A percentile compares a stretch with the other conserved stretches of the same genome.
Evolutionary conservation across 1,140 invertebrate species (phyloP).

Genomic region (Trachymyrmex septentrionalis): DNA sequence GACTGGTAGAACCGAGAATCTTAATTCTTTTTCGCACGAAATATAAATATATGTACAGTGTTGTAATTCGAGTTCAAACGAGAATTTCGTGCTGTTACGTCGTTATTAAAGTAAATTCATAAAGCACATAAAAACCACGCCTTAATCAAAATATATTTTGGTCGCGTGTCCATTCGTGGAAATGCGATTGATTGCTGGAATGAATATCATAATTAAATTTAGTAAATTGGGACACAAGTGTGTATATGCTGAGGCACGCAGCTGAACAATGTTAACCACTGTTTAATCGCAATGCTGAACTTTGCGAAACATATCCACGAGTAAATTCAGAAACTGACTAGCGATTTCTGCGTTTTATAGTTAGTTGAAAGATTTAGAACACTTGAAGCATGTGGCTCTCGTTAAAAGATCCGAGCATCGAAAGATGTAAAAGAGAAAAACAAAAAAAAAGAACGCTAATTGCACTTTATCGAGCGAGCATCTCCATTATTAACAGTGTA

Average conservation of each 20-base stretch:
- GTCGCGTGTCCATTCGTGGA: not conserved
- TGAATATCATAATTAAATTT: conserved; percentile 34
- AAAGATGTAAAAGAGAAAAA: conserved; percentile 25
- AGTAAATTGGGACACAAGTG: conserved; percentile 1
- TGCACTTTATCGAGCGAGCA: conserved; percentile 71
- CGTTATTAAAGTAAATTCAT: conserved; percentile 5
- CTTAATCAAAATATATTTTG: conserved; percentile 52
- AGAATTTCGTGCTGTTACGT: conserved; percentile 21
- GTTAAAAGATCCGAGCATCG: conserved; percentile 1
- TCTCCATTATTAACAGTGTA: conserved; percentile 62
- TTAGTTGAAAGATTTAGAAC: conserved; percentile 34
- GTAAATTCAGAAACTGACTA: conserved; percentile 49
- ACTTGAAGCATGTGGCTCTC: conserved; percentile 25
- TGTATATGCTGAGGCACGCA: not conserved
- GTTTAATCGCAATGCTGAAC: not conserved
- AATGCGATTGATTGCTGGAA: conserved; percentile 10
- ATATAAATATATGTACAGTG: conserved; percentile 28
- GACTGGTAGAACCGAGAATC: conserved; percentile 9
- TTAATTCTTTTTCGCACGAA: not conserved
- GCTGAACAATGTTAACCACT: not conserved
- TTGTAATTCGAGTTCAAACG: conserved; percentile 10
- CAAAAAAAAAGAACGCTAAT: conserved; percentile 47
- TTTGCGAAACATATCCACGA: conserved; percentile 46
- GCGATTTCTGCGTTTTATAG: conserved; percentile 40
- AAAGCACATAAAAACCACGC: conserved; percentile 27